Evolutionary conservation across 2,797 vertebrate species (phyloP).

Genomic region (Rachycentron canadum): DNA sequence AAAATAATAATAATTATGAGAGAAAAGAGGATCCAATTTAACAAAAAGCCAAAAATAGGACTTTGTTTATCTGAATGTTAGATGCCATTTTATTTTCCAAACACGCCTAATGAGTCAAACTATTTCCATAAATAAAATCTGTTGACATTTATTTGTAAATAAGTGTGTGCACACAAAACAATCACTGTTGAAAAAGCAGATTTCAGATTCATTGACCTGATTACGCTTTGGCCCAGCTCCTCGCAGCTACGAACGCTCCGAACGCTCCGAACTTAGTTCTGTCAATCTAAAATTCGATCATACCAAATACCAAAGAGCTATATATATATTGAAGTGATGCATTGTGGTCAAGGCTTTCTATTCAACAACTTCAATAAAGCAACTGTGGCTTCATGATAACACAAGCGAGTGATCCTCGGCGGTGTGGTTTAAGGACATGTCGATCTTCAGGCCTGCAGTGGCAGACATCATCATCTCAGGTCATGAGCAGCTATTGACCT

Average conservation of each 20-base stretch:
- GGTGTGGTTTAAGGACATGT: slow-evolving; percentile 27
- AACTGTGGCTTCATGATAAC: neutral
- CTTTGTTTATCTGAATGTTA: neutral
- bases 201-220: neutral
- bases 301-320: neutral
- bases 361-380: no score
- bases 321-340: neutral
- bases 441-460: slow-evolving; percentile 64
- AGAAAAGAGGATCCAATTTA: slow-evolving; percentile 6
- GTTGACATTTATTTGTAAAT: neutral
- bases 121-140: neutral
- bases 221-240: neutral
- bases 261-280: neutral
- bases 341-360: neutral
- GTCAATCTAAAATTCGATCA: neutral
- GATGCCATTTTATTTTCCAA: neutral
- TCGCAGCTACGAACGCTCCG: neutral
- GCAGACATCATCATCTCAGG: slow-evolving; percentile 70
- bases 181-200: neutral
- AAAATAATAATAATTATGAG: slow-evolving; percentile 32
- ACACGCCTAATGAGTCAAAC: neutral
- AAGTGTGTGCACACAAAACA: neutral
- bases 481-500: slow-evolving; percentile 80
- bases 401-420: neutral
- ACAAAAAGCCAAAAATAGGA: slow-evolving; percentile 9